Conservation (phyloP, 2,113 vertebrate genomes). For the Hassar affinis region DNA sequence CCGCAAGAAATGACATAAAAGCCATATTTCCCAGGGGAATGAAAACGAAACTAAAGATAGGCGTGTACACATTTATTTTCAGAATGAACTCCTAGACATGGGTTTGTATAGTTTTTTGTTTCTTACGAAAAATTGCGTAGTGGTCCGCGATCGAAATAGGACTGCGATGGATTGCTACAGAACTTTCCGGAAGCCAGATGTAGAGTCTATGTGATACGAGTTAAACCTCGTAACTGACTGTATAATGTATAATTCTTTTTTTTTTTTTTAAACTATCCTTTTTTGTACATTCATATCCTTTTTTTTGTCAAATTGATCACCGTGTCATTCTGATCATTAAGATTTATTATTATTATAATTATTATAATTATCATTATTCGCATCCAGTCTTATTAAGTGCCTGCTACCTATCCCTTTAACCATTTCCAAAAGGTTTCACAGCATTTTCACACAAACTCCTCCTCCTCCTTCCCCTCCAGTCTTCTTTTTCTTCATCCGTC, state of each 20-base stretch:
- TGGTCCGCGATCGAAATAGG: conserved; percentile 9
- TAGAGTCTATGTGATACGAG: conserved; percentile 11
- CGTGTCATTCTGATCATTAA: no score
- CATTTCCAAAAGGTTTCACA: conserved; percentile 54
- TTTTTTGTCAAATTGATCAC: conserved; percentile 30
- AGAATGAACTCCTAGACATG: conserved; percentile 49
- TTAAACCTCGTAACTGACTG: background rate
- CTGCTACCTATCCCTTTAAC: conserved; percentile 81
- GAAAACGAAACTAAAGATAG: conserved; percentile 57
- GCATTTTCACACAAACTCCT: background rate
- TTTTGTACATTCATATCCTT: background rate
- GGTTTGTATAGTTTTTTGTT: conserved; percentile 55
- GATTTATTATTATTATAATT: conserved; percentile 47
- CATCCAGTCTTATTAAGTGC: conserved; percentile 74
- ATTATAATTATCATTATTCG: conserved; percentile 63
- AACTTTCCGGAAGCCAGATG: background rate
- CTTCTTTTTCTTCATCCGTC: background rate
- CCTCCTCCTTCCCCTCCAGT: background rate
- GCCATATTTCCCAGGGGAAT: conserved; percentile 73
- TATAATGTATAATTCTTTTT: background rate
- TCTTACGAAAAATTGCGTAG: conserved; percentile 61
- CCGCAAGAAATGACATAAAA: conserved; percentile 67
- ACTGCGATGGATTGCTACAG: background rate
- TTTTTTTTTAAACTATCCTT: background rate
- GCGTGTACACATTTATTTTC: conserved; percentile 56